Evolutionary conservation across 2,888 invertebrate genomes (phyloP).

Genomic region (Panopea generosa): DNA sequence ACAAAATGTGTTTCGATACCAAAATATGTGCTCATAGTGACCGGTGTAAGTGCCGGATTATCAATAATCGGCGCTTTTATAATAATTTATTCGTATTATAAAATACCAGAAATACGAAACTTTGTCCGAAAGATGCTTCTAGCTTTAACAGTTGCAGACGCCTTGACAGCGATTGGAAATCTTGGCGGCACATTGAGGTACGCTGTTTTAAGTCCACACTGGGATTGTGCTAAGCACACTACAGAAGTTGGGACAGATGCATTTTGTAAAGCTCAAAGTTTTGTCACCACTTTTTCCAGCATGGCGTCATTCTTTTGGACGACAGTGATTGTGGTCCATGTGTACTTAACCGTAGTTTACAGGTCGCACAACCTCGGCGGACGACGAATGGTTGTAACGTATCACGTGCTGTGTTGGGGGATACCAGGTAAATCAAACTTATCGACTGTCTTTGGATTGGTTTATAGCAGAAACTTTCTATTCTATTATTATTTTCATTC

Average conservation of each 20-base stretch:
- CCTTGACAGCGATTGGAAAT: slow-evolving; percentile 50
- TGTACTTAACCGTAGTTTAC: neutral
- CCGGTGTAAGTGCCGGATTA: slow-evolving; percentile 11
- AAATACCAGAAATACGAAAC: slow-evolving; percentile 31
- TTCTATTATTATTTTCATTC: no score
- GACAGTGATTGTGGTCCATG: slow-evolving; percentile 43
- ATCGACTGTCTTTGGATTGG: no score
- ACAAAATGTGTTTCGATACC: no score
- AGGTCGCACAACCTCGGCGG: no score
- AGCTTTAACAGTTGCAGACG: slow-evolving; percentile 51
- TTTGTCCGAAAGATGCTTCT: slow-evolving; percentile 37
- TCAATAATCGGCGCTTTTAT: slow-evolving; percentile 44
- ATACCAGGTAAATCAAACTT: no score
- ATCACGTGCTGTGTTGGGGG: no score
- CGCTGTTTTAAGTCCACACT: slow-evolving; percentile 11
- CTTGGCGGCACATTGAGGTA: slow-evolving; percentile 43
- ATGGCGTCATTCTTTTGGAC: slow-evolving; percentile 57
- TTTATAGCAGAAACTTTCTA: no score
- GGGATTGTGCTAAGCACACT: neutral
- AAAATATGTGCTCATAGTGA: slow-evolving; percentile 11
- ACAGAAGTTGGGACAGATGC: neutral
- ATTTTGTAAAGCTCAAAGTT: slow-evolving; percentile 48
- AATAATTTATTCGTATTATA: slow-evolving; percentile 41
- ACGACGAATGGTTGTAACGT: no score
- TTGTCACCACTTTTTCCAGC: slow-evolving; percentile 54